Base-by-base conservation (phyloP, 2,797 vertebrate species). In the Diceros bicornis region DNA sequence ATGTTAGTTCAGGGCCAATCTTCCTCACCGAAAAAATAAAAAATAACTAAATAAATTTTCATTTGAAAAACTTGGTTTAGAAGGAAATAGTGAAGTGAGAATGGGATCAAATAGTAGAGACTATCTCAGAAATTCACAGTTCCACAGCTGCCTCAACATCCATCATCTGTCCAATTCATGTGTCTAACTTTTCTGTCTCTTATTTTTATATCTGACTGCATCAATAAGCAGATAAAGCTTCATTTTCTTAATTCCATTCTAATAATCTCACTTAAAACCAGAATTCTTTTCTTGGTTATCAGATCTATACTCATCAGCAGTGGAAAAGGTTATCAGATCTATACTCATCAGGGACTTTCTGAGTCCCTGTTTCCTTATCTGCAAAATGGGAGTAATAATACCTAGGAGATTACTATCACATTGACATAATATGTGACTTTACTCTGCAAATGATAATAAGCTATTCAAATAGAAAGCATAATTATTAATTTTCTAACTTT, bases 381-480 rank as follows among this genome's bases (percentile, higher is more conserved):
- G 25, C 64, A 41, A 90, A 69, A 75, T 23, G 16, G 27, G 20
- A 94, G 27, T 41, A 37, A 74, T 34, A 82, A 16, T 34, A 59
- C 25, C 64, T 78, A 2, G 5, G 82, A 66, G 62, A 78, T 44
- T 12, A 72, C 2, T 81, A 55, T 87, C 50, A 90, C 9, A 78
- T 11, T 34, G 59, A 81, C 10, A 20, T 55, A 86, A 72, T 52
- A 62, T 18, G 9, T 78, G 32, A 47, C 13, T 57, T 17, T 16
- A 44, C 29, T 34, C 7, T 87, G 52, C 13, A 86, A 37, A 47
- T 32, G 17, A 44, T 7, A 61, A 55, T 17, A 47, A 79, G 4
- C 57, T 91, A 75, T n/a, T 96, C 23, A 71, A 92, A 68, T 11
- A 68, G 59, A 82, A 94, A 94, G 9, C 32, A 41, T 4, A 29